Conservation (phyloP, 2,888 invertebrate species). For the Dasypolia templi region DNA sequence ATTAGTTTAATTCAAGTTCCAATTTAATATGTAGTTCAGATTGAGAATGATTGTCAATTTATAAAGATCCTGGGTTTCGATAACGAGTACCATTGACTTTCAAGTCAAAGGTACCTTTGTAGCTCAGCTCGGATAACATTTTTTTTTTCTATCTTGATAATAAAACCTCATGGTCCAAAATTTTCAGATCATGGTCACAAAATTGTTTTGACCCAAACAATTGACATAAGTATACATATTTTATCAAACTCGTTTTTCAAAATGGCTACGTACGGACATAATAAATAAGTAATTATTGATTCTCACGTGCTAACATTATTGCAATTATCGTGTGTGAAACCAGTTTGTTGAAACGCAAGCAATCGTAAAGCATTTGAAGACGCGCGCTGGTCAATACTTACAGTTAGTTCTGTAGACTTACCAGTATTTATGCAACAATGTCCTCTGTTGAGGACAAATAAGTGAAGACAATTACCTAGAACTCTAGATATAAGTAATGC, state of each 20-base stretch:
- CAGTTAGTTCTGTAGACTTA: conserved; percentile 16
- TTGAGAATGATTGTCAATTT: not conserved
- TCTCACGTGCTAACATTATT: not conserved
- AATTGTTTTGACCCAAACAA: not conserved
- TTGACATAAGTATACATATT: not conserved
- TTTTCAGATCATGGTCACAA: not conserved
- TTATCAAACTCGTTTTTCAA: not conserved
- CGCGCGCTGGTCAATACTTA: conserved; percentile 21
- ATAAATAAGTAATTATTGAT: too few species aligned
- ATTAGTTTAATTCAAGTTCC: conserved; percentile 5
- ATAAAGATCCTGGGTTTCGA: not conserved
- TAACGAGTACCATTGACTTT: not conserved
- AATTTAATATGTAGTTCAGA: not conserved
- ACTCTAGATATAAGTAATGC: conserved; percentile 17
- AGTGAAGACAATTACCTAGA: conserved; percentile 2
- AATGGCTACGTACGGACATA: not conserved
- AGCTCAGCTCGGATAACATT: not conserved
- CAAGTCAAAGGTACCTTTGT: too few species aligned
- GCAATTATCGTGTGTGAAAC: conserved; percentile 3
- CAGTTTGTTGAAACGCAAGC: not conserved
- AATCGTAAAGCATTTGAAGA: conserved; percentile 13
- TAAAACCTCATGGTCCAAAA: not conserved
- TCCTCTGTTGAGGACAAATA: conserved; percentile 17
- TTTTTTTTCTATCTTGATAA: not conserved
- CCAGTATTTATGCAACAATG: conserved; percentile 24